Evolutionary conservation across 2,113 vertebrate genomes (phyloP).

Genomic region (Arvicanthis niloticus): DNA sequence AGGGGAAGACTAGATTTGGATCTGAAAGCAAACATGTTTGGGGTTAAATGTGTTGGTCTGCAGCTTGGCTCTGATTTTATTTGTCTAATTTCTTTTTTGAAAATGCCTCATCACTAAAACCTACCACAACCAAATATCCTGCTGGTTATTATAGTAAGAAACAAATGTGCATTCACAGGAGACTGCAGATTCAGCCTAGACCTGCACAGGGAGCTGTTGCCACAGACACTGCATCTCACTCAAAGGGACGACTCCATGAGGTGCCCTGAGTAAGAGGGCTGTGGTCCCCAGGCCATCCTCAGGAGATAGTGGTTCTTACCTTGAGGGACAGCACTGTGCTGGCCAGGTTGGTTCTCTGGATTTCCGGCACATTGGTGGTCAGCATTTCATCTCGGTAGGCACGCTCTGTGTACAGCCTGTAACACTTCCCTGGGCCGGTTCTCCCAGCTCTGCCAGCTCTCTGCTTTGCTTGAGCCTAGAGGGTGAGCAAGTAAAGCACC

Average conservation of each 20-base stretch:
- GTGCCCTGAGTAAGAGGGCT: neutral
- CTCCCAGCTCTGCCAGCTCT: conserved; percentile 96
- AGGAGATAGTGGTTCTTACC: conserved; percentile 83
- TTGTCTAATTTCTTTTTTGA: conserved; percentile 65
- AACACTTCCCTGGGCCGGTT: conserved; percentile 97
- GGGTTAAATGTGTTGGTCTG: neutral
- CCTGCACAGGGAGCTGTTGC: neutral
- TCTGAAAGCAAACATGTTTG: neutral
- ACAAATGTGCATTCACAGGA: neutral
- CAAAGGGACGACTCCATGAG: conserved; percentile 24
- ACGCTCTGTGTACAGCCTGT: conserved; percentile 97
- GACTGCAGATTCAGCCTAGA: neutral
- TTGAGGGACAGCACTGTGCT: conserved; percentile 98
- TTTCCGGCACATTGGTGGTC: conserved; percentile 98
- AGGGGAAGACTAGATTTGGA: neutral
- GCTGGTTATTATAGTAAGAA: conserved; percentile 18
- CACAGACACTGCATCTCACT: conserved; percentile 19
- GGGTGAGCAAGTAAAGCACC: neutral
- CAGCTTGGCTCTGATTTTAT: neutral
- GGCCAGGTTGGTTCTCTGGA: conserved; percentile 98
- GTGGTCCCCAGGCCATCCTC: neutral
- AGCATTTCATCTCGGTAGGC: conserved; percentile 99
- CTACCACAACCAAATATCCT: conserved; percentile 45
- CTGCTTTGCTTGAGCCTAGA: conserved; percentile 97
- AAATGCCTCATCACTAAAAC: conserved; percentile 32